phyloP scores from a whole-genome alignment of 2,888 invertebrate species.

The Ditula angustiorana region DNA sequence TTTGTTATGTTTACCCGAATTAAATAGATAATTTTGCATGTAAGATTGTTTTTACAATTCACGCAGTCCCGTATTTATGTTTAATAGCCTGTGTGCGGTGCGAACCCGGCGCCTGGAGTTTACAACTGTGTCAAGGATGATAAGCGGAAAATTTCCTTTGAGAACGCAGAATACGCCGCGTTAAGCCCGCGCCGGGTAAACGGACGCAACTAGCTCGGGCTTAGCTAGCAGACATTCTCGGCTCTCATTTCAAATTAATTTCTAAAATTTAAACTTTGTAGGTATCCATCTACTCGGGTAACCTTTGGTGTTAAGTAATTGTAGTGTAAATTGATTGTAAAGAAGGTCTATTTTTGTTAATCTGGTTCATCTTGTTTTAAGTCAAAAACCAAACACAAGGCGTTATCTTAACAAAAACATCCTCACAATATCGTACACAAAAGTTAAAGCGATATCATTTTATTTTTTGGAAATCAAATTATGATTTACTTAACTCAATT shows the following conservation, averaged over 20 bases:
- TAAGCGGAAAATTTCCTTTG: conserved; percentile 69
- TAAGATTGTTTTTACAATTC: conserved; percentile 35
- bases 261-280: neutral
- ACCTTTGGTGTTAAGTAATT: neutral
- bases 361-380: neutral
- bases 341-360: neutral
- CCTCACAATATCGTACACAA: too few species aligned
- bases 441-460: too few species aligned
- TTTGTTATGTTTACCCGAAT: neutral
- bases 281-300: neutral
- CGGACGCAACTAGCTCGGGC: conserved; percentile 46
- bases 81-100: conserved; percentile 47
- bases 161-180: conserved; percentile 54
- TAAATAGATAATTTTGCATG: conserved; percentile 21
- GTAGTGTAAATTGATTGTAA: neutral
- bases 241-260: conserved; percentile 12
- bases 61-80: conserved; percentile 40
- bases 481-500: too few species aligned
- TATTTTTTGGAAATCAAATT: too few species aligned
- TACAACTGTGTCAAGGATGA: conserved; percentile 68
- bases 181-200: conserved; percentile 49
- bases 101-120: conserved; percentile 47
- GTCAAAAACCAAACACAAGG: neutral
- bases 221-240: conserved; percentile 2
- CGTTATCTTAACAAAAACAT: too few species aligned